Percentiles rank a stretch among this genome's conserved stretches.
Conservation (phyloP, 2,888 invertebrate genomes). For the Cynaeus angustus region DNA sequence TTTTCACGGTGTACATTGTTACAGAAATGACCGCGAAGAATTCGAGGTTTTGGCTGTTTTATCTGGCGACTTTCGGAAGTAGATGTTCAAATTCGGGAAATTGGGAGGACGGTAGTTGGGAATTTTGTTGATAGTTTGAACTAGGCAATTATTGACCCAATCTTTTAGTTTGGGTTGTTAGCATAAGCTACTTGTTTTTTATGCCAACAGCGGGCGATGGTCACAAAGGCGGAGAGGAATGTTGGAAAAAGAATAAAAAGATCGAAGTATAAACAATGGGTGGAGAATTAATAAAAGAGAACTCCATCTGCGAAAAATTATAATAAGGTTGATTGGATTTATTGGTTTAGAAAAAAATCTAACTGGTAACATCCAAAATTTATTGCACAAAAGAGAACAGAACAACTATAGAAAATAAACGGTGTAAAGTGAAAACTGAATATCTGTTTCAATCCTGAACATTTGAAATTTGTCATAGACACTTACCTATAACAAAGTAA, state of each 20-base stretch:
- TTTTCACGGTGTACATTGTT: conserved; percentile 43
- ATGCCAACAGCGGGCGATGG: conserved; percentile 26
- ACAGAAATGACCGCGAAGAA: conserved; percentile 34
- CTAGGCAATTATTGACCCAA: conserved; percentile 45
- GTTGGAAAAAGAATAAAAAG: neutral
- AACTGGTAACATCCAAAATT: too few species aligned
- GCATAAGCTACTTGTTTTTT: conserved; percentile 45
- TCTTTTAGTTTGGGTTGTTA: conserved; percentile 42
- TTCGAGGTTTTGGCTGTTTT: conserved; percentile 24
- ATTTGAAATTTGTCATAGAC: too few species aligned
- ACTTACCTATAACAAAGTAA: too few species aligned
- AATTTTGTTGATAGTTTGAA: conserved; percentile 16
- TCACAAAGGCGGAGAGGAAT: conserved; percentile 26
- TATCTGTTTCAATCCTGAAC: too few species aligned
- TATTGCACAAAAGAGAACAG: too few species aligned
- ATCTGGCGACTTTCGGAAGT: neutral
- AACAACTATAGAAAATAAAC: too few species aligned
- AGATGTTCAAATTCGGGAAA: conserved; percentile 9
- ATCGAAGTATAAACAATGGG: neutral
- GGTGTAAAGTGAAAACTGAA: too few species aligned
- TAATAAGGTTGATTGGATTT: too few species aligned
- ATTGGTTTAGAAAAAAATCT: too few species aligned
- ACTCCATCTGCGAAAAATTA: too few species aligned
- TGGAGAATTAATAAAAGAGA: neutral
- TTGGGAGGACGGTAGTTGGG: conserved; percentile 22